Evolutionary conservation across 1,140 invertebrate species (phyloP), one percentile per base, ranked within the genome.

Genomic region (Temnothorax longispinosus): DNA sequence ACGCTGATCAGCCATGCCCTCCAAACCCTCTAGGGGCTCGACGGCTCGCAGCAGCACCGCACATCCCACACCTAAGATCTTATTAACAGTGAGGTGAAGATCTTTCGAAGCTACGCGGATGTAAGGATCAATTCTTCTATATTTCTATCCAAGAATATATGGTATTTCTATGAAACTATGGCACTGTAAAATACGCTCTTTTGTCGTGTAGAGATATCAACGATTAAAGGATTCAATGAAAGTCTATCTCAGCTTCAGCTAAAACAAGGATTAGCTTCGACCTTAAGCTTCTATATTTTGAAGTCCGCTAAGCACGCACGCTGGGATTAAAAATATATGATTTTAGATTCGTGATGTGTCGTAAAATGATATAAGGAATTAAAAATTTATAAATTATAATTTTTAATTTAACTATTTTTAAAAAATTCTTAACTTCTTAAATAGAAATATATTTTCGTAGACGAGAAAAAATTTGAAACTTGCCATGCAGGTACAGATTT

Each of bases 11-110:
- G 62, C 62, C 97, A 98, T 98, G 21, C 91, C 65, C 11, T 97
- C 95, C 3, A 96, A 87, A 56, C 97, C 97, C 89, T 97, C 95
- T 8, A 97, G 35, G 6, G 97, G 97, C 90, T 98, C 96, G n/a
- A 98, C 5, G 52, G 97, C 96, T 94, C 98, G 95, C 58, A 98
- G 87, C 52, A 98, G 93, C 74, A 98, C 97, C 54, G 97, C 97
- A 86, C 96, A 96, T 13, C 98, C 98, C 72, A 94, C 89, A 88
- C 94, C 95, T 95, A 85, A 87, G 92, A 94, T 80, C 74, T 91
- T 88, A 87, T 54, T n/a, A 86, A 75, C 6, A 88, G 13, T 75
- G 18, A 84, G 11, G 15, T 74, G 13, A 74, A 72, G 7, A 13
- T 13, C 38, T 71, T 56, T 62, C 27, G 15, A 58, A 76, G 10